A percentile compares a stretch with the other conserved stretches of the same genome.
Conservation (phyloP, 2,113 vertebrate genomes). For the Dryoscopus gambensis region DNA sequence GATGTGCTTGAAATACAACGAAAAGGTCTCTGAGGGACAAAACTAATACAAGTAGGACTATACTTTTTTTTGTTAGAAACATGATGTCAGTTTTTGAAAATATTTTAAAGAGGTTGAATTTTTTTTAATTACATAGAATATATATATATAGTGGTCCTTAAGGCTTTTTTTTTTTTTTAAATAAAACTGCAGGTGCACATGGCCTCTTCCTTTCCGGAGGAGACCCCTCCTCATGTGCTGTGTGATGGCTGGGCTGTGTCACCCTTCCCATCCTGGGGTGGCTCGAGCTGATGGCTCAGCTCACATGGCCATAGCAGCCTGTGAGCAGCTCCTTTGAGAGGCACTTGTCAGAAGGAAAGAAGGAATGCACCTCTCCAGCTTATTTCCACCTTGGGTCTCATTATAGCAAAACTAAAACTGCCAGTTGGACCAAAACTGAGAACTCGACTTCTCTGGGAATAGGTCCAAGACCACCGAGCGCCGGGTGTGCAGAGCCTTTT, state of each 20-base stretch:
- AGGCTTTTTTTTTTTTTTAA: neutral
- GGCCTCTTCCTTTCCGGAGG: neutral
- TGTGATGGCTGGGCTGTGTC: neutral
- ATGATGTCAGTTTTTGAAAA: neutral
- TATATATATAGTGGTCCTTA: neutral
- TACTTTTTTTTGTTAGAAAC: neutral
- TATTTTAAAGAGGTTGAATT: neutral
- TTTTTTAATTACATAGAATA: neutral
- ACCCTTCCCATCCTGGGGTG: neutral
- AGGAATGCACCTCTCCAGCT: neutral
- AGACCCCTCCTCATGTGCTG: neutral
- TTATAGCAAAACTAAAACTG: neutral
- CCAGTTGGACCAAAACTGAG: slow-evolving; percentile 29
- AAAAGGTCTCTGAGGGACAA: neutral
- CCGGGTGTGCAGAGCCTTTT: neutral
- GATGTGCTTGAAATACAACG: neutral
- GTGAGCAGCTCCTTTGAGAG: neutral
- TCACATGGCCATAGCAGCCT: accelerated
- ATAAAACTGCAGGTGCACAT: neutral
- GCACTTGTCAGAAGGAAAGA: neutral
- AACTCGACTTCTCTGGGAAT: slow-evolving; percentile 25
- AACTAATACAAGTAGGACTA: neutral
- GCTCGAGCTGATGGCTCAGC: neutral
- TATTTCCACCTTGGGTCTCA: neutral
- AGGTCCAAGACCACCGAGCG: slow-evolving; percentile 37